phyloP scores from a whole-genome alignment of 2,113 vertebrate species.

The Python bivittatus region DNA sequence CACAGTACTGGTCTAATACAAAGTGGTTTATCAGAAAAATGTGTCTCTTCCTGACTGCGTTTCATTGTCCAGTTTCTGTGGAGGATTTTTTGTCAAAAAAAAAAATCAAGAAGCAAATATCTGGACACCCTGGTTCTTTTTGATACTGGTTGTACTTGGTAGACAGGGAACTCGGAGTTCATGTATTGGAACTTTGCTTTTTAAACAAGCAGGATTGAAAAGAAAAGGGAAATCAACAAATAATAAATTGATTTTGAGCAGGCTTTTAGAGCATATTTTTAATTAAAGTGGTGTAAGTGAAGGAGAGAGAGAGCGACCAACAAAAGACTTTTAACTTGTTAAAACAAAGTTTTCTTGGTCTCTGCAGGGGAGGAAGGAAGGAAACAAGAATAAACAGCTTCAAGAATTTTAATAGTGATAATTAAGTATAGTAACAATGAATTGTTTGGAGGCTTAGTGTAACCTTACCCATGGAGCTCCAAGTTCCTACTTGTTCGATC shows the following conservation, averaged over 20 bases:
- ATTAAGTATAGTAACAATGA: slow-evolving; percentile 84
- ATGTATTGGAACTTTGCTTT: not conserved
- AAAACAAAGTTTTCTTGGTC: slow-evolving; percentile 80
- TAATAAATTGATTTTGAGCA: slow-evolving; percentile 70
- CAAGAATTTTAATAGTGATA: slow-evolving; percentile 88
- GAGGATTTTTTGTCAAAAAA: too few relatives aligned
- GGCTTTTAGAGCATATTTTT: slow-evolving; percentile 68
- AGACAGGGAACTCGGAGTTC: not conserved
- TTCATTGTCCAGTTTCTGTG: too few relatives aligned
- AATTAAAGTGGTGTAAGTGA: slow-evolving; percentile 72
- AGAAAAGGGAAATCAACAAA: slow-evolving; percentile 12
- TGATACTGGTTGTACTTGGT: not conserved
- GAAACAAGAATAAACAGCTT: slow-evolving; percentile 85
- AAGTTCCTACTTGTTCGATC: slow-evolving; percentile 82
- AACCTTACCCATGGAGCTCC: slow-evolving; percentile 77
- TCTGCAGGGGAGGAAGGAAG: slow-evolving; percentile 73
- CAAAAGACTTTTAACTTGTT: slow-evolving; percentile 76
- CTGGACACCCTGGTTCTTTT: not conserved
- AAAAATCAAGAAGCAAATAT: not conserved
- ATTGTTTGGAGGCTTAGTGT: slow-evolving; percentile 83
- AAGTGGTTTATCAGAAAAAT: not conserved
- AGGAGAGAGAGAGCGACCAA: slow-evolving; percentile 51
- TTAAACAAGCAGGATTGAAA: slow-evolving; percentile 50
- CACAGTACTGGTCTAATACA: not conserved
- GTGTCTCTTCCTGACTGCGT: too few relatives aligned